Base-by-base conservation (phyloP, 1,140 invertebrate genomes). In the Paracyclopina nana region DNA sequence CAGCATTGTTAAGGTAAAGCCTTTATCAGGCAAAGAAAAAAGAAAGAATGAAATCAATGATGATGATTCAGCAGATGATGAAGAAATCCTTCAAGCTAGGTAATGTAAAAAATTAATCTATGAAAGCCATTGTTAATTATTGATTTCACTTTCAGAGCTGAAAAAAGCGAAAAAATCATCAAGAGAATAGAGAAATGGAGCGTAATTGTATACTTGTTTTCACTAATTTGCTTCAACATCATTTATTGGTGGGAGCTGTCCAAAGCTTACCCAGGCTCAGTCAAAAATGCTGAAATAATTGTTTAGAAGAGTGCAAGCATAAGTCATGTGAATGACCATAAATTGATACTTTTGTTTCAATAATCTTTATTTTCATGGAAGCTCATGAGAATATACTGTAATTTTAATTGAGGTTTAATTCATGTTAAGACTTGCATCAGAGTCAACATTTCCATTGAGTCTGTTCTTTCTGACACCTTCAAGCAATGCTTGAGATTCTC, bases 391-490 rank as follows among this genome's bases (percentile, higher is more conserved):
- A n/a, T n/a, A n/a, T n/a, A n/a, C n/a, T n/a, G n/a, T n/a, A n/a
- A n/a, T n/a, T n/a, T n/a, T n/a, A n/a, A n/a, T n/a, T n/a, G n/a
- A n/a, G n/a, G n/a, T n/a, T n/a, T n/a, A n/a, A n/a, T n/a, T n/a
- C n/a, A n/a, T n/a, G n/a, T n/a, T n/a, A n/a, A n/a, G n/a, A n/a
- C n/a, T n/a, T n/a, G n/a, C n/a, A n/a, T n/a, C n/a, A n/a, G n/a
- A n/a, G n/a, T n/a, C n/a, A n/a, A n/a, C n/a, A n/a, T n/a, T n/a
- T n/a, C n/a, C n/a, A n/a, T n/a, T n/a, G n/a, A n/a, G n/a, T n/a
- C n/a, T n/a, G n/a, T n/a, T 27, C 60, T 52, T 52, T 9, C 50
- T 16, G 11, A 52, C 16, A 1, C 50, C 41, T 46, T 28, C 24
- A 12, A 45, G 40, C 6, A 52, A 27, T 8, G 50, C 50, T 14